A percentile compares a stretch with the other conserved stretches of the same genome.
These are phyloP conservation scores for Notolepis coatsorum DNA, from an alignment of 2,797 vertebrate species.

Conservation along the genomic window DNA sequence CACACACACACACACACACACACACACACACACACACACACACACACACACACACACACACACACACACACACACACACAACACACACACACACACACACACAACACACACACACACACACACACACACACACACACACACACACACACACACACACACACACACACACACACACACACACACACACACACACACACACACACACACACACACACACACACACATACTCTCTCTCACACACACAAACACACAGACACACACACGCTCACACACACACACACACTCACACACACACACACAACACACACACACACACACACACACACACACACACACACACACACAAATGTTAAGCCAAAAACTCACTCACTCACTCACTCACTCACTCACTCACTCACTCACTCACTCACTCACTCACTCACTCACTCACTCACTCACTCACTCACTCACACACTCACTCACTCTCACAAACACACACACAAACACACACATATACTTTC, in stretches of 20 bases:
- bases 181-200: conserved; percentile 1
- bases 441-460: not conserved
- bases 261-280: too few species aligned
- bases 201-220: not conserved
- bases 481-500: too few species aligned
- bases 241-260: too few species aligned
- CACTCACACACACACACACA: too few species aligned
- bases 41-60: not conserved
- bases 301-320: not conserved
- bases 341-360: conserved; percentile 19
- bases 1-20: conserved; percentile 5
- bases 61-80: conserved; percentile 6
- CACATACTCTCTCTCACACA: too few species aligned
- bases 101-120: conserved; percentile 20
- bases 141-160: conserved; percentile 3
- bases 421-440: not conserved
- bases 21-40: conserved; percentile 10
- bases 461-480: too few species aligned
- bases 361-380: not conserved
- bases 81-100: not conserved
- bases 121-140: not conserved
- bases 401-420: conserved; percentile 10
- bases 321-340: not conserved
- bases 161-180: conserved; percentile 9
- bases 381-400: not conserved